These are phyloP conservation scores for Falco cherrug DNA, from an alignment of 2,797 vertebrate species.

Conservation along the genomic window DNA sequence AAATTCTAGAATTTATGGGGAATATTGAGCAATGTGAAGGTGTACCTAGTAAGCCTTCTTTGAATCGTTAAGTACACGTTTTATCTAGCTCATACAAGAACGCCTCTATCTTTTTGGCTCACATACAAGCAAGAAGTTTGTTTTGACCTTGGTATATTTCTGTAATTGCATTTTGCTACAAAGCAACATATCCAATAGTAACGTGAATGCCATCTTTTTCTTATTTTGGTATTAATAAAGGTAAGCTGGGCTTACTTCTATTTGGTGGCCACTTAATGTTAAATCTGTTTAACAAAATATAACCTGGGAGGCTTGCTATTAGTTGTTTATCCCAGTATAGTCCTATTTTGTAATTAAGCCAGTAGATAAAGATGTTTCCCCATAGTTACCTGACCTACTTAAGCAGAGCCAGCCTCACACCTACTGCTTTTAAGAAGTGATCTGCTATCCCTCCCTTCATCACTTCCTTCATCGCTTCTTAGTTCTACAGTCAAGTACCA, in stretches of 20 bases:
- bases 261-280: neutral
- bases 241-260: neutral
- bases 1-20: neutral
- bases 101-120: neutral
- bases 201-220: neutral
- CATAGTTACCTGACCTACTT: neutral
- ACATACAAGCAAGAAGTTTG: neutral
- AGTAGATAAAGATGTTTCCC: neutral
- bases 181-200: neutral
- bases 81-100: neutral
- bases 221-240: neutral
- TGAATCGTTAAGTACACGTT: neutral
- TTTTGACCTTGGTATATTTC: neutral
- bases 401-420: neutral
- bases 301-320: neutral
- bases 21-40: neutral
- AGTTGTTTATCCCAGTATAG: neutral
- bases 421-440: neutral
- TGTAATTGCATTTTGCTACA: neutral
- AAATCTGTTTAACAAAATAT: neutral
- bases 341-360: neutral
- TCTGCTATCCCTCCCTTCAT: neutral
- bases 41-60: neutral
- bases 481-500: neutral
- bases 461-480: neutral